These are phyloP conservation scores for Meloidogyne floridensis DNA, from an alignment of 1,140 invertebrate genomes.

Conservation along the genomic window DNA sequence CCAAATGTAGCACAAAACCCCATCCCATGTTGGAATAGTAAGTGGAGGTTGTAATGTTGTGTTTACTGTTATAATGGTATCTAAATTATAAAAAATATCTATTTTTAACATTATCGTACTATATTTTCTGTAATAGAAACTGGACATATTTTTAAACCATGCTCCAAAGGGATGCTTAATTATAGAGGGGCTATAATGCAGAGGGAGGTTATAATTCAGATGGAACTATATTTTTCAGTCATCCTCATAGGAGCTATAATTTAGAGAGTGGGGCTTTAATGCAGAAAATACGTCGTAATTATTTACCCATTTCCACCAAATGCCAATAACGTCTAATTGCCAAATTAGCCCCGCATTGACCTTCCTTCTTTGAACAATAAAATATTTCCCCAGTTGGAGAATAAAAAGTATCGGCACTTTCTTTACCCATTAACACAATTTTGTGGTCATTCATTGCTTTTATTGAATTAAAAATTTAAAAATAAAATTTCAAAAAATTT, in stretches of 20 bases:
- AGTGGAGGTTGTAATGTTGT: background rate
- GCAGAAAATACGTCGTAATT: background rate
- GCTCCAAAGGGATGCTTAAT: too few species aligned
- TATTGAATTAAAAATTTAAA: background rate
- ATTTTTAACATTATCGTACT: too few species aligned
- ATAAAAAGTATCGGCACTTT: background rate
- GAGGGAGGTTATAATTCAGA: too few species aligned
- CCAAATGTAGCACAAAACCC: background rate
- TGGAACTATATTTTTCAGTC: too few species aligned
- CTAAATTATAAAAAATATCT: background rate
- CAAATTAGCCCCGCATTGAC: background rate
- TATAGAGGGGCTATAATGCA: too few species aligned
- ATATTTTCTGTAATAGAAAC: too few species aligned
- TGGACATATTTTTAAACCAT: too few species aligned
- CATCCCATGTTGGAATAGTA: background rate
- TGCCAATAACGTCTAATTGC: background rate
- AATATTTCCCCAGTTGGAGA: background rate
- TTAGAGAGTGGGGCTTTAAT: too few species aligned
- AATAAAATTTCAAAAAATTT: background rate
- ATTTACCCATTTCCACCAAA: background rate
- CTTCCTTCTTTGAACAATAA: constrained; percentile 6
- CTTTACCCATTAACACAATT: constrained; percentile 2
- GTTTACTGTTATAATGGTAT: background rate
- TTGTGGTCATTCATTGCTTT: constrained; percentile 7
- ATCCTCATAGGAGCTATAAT: too few species aligned